A percentile compares a stretch with the other conserved stretches of the same genome.
Evolutionary conservation across 2,888 invertebrate genomes (phyloP).

Genomic region (Mylabris sibirica): DNA sequence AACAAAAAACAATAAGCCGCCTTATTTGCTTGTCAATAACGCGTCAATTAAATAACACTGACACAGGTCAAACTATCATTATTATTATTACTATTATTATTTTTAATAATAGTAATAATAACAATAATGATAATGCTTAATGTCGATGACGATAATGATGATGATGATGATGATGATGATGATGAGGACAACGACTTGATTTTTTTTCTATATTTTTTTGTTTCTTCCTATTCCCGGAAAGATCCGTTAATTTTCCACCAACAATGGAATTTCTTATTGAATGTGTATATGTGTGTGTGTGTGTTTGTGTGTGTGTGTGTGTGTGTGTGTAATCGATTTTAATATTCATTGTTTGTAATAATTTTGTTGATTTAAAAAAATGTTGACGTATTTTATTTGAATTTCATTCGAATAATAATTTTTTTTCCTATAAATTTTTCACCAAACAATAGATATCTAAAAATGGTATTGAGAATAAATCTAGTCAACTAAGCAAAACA

Average conservation of each 20-base stretch:
- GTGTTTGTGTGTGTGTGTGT: too few relatives aligned
- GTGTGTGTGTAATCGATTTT: background rate
- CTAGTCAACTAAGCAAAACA: too few relatives aligned
- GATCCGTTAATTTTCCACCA: background rate
- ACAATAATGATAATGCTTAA: background rate
- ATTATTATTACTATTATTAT: too few relatives aligned
- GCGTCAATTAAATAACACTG: background rate
- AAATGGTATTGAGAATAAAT: too few relatives aligned
- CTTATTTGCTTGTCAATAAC: background rate
- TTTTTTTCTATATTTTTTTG: background rate
- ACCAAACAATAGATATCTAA: too few relatives aligned
- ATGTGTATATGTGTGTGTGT: background rate
- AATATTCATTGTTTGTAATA: slow-evolving; percentile 6
- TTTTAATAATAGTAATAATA: background rate
- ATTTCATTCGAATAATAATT: background rate
- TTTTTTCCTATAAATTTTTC: background rate
- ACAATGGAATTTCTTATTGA: background rate
- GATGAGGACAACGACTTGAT: background rate
- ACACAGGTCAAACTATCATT: background rate
- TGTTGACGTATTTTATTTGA: background rate
- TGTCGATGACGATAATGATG: background rate
- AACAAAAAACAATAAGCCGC: background rate
- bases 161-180: background rate
- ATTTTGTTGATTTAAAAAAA: background rate
- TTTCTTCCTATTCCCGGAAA: background rate